phyloP scores from a whole-genome alignment of 2,797 vertebrate genomes.

The Neopelma chrysocephalum region DNA sequence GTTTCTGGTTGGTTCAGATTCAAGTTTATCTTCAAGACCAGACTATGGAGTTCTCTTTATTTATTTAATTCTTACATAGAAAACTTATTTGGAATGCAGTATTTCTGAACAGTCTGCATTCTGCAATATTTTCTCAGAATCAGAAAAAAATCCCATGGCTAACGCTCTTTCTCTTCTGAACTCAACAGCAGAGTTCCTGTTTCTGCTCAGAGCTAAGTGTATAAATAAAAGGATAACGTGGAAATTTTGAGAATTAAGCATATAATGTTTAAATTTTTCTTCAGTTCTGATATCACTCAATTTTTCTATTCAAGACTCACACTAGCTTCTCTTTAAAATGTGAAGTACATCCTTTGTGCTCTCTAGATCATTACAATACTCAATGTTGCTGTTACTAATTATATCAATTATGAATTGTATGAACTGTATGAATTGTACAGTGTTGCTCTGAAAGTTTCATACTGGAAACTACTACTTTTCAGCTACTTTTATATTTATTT shows the following conservation, averaged over 20 bases:
- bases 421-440: neutral
- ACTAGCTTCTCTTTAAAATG: neutral
- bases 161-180: neutral
- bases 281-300: neutral
- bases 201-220: neutral
- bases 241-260: neutral
- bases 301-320: neutral
- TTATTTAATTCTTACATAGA: neutral
- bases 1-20: neutral
- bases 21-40: slow-evolving; percentile 16
- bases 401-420: neutral
- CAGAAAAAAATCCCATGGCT: neutral
- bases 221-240: neutral
- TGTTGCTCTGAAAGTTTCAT: neutral
- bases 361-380: neutral
- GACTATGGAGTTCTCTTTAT: neutral
- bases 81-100: neutral
- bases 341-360: neutral
- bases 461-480: neutral
- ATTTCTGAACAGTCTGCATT: neutral
- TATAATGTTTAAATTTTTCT: neutral
- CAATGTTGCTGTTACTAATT: neutral
- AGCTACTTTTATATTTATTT: neutral
- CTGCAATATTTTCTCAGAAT: neutral
- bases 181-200: neutral